Conservation (phyloP, 2,888 invertebrate genomes). For the Drosophila vallismaia region DNA sequence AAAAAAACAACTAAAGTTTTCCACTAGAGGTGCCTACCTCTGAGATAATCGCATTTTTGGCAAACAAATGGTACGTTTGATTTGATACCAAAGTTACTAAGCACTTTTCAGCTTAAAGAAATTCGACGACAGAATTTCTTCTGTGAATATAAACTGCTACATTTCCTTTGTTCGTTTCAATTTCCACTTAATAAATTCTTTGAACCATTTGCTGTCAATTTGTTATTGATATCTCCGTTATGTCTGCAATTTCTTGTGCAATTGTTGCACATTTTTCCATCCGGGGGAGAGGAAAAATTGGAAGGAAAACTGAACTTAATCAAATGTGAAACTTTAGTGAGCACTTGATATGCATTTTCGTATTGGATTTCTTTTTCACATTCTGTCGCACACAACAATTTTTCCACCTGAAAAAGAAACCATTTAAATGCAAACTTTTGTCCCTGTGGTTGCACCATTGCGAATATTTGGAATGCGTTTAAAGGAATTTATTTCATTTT, state of each 20-base stretch:
- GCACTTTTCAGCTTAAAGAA: neutral
- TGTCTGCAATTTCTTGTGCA: constrained; percentile 10
- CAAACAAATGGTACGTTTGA: neutral
- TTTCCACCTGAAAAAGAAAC: constrained; percentile 6
- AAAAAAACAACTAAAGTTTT: constrained; percentile 23
- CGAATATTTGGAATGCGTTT: neutral
- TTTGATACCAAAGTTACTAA: neutral
- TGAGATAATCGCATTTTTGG: constrained; percentile 17
- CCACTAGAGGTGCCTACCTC: neutral
- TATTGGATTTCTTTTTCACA: constrained; percentile 18
- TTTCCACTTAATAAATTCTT: constrained; percentile 32
- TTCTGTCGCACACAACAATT: neutral
- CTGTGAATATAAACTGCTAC: neutral
- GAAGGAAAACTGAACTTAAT: constrained; percentile 14
- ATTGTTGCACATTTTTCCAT: constrained; percentile 11
- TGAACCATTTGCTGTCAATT: constrained; percentile 30
- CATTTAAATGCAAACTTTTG: neutral
- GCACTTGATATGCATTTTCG: constrained; percentile 20
- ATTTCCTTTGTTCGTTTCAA: constrained; percentile 18
- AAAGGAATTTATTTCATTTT: constrained; percentile 1
- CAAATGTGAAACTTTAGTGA: constrained; percentile 29
- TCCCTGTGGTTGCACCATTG: neutral
- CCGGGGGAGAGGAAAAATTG: constrained; percentile 8
- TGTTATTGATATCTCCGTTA: constrained; percentile 28
- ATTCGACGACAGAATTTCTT: neutral